Base-by-base conservation (phyloP, 2,888 invertebrate genomes). In the Andrena camellia region DNA sequence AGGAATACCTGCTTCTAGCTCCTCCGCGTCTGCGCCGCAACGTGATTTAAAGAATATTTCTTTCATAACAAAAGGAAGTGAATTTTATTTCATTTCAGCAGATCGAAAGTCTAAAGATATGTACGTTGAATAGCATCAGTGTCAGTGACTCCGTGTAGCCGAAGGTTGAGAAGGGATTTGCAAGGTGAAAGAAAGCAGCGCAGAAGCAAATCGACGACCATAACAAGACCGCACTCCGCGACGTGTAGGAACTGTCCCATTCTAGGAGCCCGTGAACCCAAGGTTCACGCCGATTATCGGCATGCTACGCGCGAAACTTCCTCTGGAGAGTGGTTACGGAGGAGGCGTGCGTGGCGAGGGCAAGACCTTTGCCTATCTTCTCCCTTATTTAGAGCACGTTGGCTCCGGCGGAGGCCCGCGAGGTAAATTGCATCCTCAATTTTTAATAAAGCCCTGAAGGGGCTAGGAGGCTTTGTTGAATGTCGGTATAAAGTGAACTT, bases 351-450 rank as follows among this genome's bases (percentile, higher is more conserved):
- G 59, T 72, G 85, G 63, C 60, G 72, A 72, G 78, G 82, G 77
- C 68, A 64, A 74, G 69, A 75, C 85, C 73, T 63, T 84, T 60
- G 83, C 80, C 87, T 83, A 84, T 86, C 88, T 85, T 88, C 89
- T 93, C 86, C 91, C 91, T 92, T 93, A 93, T 93, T 93, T 92
- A 93, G 93, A 88, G 90, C 88, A 85, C 86, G 88, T 88, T 82
- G 86, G 85, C 54, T 66, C 62, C 77, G 85, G n/a, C 82, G 74
- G 79, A 59, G 62, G 73, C 66, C 88, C 92, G 87, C 87, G 90
- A 91, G 92, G 91, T 90, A 93, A 93, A 93, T 93, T 93, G 93
- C 92, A 92, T 92, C 92, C 91, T 93, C 93, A 92, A 93, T 93
- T 93, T 93, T 93, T 93, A 93, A 93, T 93, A 93, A 93, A 92